A percentile compares a stretch with the other conserved stretches of the same genome.
phyloP scores from a whole-genome alignment of 2,113 vertebrate species.

The Nyctibius bracteatus region DNA sequence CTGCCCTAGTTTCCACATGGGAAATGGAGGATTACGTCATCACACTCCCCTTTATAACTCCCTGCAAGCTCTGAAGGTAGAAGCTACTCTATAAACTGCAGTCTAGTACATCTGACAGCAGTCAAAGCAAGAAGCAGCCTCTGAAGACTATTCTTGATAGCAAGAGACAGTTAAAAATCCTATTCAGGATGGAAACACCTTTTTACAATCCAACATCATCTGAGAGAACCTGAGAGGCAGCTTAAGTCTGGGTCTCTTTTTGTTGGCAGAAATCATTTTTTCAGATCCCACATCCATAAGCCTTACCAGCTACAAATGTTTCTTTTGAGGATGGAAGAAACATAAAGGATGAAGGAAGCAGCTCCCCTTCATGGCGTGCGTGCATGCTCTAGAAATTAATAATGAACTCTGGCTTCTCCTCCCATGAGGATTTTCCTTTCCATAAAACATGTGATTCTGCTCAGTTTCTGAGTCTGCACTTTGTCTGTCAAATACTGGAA shows the following conservation, averaged over 20 bases:
- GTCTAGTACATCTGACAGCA: not conserved
- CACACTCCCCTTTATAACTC: not conserved
- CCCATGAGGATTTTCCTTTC: not conserved
- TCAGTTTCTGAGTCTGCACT: not conserved
- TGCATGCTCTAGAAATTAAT: conserved; percentile 10
- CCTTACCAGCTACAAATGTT: not conserved
- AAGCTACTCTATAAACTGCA: not conserved
- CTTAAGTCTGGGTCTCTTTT: not conserved
- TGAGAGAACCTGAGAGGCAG: not conserved
- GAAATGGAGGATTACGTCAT: not conserved
- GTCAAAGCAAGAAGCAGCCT: not conserved
- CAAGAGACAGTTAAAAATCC: not conserved
- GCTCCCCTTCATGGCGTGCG: not conserved
- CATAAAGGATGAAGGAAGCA: not conserved
- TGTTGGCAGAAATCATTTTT: not conserved
- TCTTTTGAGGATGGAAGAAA: not conserved
- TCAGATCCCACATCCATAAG: not conserved
- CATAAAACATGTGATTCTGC: not conserved
- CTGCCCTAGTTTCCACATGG: not conserved
- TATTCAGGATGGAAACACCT: not conserved
- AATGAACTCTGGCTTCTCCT: conserved; percentile 25
- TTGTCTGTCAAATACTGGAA: not conserved
- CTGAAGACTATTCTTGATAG: not conserved
- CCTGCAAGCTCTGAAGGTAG: not conserved
- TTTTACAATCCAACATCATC: not conserved